Evolutionary conservation across 2,888 invertebrate genomes (phyloP).

Genomic region (Chrysolina oricalcia): DNA sequence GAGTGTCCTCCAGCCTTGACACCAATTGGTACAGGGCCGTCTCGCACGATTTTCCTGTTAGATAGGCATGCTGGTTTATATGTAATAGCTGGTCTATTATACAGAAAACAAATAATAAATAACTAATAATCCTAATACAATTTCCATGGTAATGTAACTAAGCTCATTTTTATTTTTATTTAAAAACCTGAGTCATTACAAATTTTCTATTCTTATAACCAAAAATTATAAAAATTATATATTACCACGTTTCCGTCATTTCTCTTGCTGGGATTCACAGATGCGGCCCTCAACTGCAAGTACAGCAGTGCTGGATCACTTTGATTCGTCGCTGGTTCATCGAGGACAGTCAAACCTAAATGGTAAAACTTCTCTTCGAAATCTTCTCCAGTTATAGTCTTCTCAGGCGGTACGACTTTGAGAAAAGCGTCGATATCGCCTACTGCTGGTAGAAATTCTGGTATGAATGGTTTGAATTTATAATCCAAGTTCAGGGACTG

Average conservation of each 20-base stretch:
- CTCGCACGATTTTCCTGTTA: too few species aligned
- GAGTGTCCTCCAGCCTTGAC: too few species aligned
- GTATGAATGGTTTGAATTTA: slow-evolving; percentile 94
- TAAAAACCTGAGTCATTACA: too few species aligned
- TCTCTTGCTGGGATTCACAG: slow-evolving; percentile 71
- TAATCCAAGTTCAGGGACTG: slow-evolving; percentile 92
- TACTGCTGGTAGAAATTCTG: slow-evolving; percentile 97
- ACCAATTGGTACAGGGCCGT: too few species aligned
- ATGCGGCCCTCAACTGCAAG: slow-evolving; percentile 86
- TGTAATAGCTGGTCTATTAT: too few species aligned
- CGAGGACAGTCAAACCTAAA: slow-evolving; percentile 84
- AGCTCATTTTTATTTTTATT: too few species aligned
- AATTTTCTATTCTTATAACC: too few species aligned
- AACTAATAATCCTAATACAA: too few species aligned
- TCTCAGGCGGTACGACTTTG: slow-evolving; percentile 90
- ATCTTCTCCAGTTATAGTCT: slow-evolving; percentile 66
- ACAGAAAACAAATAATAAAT: too few species aligned
- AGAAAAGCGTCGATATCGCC: slow-evolving; percentile 99
- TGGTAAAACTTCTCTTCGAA: slow-evolving; percentile 65
- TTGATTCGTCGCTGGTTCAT: slow-evolving; percentile 96
- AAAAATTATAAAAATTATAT: not conserved
- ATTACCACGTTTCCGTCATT: slow-evolving; percentile 60
- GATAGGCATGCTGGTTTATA: too few species aligned
- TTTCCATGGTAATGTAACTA: too few species aligned
- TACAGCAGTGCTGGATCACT: slow-evolving; percentile 96